Percentiles rank a stretch among this genome's conserved stretches.
Conservation (phyloP, 1,140 invertebrate genomes). For the Lerema accius region DNA sequence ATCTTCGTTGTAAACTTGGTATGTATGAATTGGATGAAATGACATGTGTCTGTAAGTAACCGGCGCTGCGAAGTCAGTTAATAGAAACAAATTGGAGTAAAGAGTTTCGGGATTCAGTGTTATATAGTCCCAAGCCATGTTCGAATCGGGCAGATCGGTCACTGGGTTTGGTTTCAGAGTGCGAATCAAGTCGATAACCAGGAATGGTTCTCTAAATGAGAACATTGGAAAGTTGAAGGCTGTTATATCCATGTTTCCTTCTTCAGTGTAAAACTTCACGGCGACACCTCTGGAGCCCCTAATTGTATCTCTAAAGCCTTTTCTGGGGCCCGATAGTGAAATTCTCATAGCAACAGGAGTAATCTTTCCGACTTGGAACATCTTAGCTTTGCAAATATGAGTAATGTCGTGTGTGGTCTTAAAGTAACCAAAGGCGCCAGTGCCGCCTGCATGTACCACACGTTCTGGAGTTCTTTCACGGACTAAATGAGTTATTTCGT, state of each 20-base stretch:
- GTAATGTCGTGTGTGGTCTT: no score
- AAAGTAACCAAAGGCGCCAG: no score
- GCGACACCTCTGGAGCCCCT: no score
- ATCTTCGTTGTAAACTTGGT: conserved; percentile 86
- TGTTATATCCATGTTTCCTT: conserved; percentile 89
- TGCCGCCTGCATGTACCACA: no score
- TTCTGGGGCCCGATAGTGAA: no score
- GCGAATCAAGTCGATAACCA: conserved; percentile 86
- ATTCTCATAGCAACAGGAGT: no score
- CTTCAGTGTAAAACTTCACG: background rate
- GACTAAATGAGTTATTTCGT: no score
- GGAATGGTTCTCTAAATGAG: conserved; percentile 87
- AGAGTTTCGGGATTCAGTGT: conserved; percentile 91
- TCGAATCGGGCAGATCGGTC: conserved; percentile 88
- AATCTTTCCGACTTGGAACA: no score
- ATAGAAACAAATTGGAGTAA: conserved; percentile 84
- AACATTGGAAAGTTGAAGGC: conserved; percentile 91
- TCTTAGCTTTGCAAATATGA: no score
- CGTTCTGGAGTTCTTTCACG: no score
- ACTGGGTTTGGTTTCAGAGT: conserved; percentile 88
- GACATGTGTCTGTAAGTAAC: conserved; percentile 91
- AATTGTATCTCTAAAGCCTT: no score
- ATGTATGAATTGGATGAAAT: conserved; percentile 87
- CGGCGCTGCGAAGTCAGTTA: conserved; percentile 95
- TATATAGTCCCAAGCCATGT: conserved; percentile 97